Conservation (phyloP, 2,113 vertebrate genomes). For the Rhea americana region DNA sequence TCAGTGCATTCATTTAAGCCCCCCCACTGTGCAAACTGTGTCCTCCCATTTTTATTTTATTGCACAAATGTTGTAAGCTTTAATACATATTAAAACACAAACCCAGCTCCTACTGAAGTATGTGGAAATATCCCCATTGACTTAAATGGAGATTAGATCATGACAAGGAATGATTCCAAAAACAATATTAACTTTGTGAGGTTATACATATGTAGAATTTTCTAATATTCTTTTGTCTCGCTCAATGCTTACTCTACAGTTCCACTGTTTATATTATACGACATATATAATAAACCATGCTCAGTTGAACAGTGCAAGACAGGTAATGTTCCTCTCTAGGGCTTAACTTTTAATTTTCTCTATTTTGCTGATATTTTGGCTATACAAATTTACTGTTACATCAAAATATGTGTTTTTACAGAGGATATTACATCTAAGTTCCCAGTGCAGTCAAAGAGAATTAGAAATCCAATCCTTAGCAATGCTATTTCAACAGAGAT, state of each 20-base stretch:
- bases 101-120: background rate
- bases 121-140: conserved; percentile 20
- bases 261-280: background rate
- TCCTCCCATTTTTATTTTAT: conserved; percentile 39
- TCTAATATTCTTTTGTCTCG: background rate
- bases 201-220: background rate
- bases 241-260: background rate
- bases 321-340: background rate
- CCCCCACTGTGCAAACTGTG: background rate
- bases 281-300: background rate
- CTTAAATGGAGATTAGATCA: conserved; percentile 41
- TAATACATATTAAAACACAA: conserved; percentile 22
- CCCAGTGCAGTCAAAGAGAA: background rate
- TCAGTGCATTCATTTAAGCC: background rate
- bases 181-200: conserved; percentile 44
- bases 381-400: background rate
- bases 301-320: background rate
- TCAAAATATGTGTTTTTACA: background rate
- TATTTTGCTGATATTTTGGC: background rate
- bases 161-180: conserved; percentile 34
- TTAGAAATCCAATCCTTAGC: background rate
- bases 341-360: conserved; percentile 1
- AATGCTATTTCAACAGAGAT: background rate
- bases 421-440: background rate
- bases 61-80: conserved; percentile 18